Evolutionary conservation across 1,140 invertebrate species (phyloP).

Genomic region (Asobara japonica): DNA sequence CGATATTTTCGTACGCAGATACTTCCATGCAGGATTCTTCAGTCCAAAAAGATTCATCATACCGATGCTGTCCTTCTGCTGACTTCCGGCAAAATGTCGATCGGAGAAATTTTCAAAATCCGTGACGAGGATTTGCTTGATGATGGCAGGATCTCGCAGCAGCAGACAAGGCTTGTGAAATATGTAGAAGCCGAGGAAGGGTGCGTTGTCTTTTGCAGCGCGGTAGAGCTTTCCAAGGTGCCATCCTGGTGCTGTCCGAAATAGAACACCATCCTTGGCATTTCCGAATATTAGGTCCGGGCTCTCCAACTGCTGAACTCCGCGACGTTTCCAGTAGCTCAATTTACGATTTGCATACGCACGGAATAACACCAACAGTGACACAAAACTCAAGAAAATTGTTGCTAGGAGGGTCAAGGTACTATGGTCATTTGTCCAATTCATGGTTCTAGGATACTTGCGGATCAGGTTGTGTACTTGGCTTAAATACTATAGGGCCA

Average conservation of each 20-base stretch:
- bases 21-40: conserved; percentile 44
- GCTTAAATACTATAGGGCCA: no score
- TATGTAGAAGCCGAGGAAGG: conserved; percentile 58
- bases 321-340: conserved; percentile 41
- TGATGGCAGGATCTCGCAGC: conserved; percentile 68
- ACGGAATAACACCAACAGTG: neutral
- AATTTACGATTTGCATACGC: conserved; percentile 40
- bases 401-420: neutral
- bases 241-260: conserved; percentile 40
- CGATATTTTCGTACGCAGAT: conserved; percentile 61
- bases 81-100: conserved; percentile 29
- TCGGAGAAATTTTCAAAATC: conserved; percentile 69
- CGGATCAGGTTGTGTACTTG: no score
- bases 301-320: conserved; percentile 33
- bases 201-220: conserved; percentile 16
- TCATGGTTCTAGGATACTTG: neutral
- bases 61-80: conserved; percentile 40
- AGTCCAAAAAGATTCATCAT: conserved; percentile 46
- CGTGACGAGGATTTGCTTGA: conserved; percentile 67
- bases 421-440: neutral
- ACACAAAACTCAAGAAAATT: neutral
- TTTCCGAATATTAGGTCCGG: conserved; percentile 47
- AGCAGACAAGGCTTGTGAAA: conserved; percentile 63
- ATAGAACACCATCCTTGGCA: conserved; percentile 41
- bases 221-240: conserved; percentile 46